A percentile compares a stretch with the other conserved stretches of the same genome.
phyloP scores from a whole-genome alignment of 2,113 vertebrate genomes.

The Montifringilla adamsi region DNA sequence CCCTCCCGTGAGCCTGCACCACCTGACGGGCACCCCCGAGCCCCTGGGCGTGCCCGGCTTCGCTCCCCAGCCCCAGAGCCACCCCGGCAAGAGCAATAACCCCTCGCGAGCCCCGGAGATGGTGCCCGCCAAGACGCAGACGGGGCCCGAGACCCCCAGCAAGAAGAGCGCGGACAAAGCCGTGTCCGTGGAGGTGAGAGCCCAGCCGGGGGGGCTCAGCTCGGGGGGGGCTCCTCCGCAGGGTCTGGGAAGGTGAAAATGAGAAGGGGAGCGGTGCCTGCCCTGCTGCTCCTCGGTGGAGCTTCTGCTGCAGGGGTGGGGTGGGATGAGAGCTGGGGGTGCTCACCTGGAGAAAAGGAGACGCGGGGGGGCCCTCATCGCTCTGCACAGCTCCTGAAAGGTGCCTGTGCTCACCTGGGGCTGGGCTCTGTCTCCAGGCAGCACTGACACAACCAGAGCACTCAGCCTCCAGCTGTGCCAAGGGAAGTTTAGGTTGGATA shows the following conservation, averaged over 20 bases:
- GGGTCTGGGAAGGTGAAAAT: background rate
- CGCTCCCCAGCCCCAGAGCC: slow-evolving; percentile 53
- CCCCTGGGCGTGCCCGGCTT: slow-evolving; percentile 71
- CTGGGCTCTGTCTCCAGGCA: background rate
- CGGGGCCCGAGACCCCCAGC: slow-evolving; percentile 80
- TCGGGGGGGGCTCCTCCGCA: background rate
- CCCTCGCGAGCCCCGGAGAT: slow-evolving; percentile 62
- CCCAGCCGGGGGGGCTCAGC: background rate
- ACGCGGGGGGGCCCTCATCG: too few relatives aligned
- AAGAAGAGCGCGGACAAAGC: slow-evolving; percentile 86
- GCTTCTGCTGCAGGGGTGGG: too few relatives aligned
- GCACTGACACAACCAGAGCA: background rate
- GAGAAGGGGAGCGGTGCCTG: background rate
- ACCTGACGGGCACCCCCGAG: slow-evolving; percentile 78
- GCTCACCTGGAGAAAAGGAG: background rate
- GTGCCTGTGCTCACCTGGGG: too few relatives aligned
- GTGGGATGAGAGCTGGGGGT: too few relatives aligned
- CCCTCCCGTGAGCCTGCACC: slow-evolving; percentile 85
- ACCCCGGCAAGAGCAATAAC: slow-evolving; percentile 78
- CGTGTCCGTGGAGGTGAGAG: slow-evolving; percentile 85
- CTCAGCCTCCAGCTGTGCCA: too few relatives aligned
- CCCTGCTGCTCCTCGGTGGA: background rate
- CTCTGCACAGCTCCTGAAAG: background rate
- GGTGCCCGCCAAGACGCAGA: slow-evolving; percentile 81
- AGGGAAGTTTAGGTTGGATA: background rate